Conservation (phyloP, 2,797 vertebrate genomes). For the Acestrorhynchus altus region DNA sequence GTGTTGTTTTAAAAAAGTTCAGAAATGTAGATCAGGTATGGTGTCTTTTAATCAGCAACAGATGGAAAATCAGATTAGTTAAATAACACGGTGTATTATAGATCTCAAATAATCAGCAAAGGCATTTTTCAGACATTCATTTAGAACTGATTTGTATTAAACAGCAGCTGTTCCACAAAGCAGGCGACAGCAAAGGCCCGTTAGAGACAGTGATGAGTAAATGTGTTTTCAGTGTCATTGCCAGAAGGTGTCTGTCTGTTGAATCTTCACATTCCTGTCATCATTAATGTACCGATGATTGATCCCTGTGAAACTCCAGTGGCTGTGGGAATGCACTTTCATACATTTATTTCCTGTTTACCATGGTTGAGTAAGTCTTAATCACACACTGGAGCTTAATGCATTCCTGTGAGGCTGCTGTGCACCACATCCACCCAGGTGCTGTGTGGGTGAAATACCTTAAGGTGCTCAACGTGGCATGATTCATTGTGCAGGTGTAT, state of each 20-base stretch:
- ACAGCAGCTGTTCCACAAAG: conserved; percentile 19
- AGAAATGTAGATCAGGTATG: background rate
- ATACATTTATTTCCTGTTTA: conserved; percentile 58
- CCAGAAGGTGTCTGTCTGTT: conserved; percentile 33
- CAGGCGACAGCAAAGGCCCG: conserved; percentile 15
- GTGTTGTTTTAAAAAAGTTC: background rate
- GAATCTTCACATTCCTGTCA: background rate
- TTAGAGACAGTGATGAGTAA: conserved; percentile 21
- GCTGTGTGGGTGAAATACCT: conserved; percentile 34
- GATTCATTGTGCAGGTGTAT: conserved; percentile 71
- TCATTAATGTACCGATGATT: conserved; percentile 42
- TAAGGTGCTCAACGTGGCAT: conserved; percentile 35
- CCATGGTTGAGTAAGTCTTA: conserved; percentile 52
- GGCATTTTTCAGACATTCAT: background rate
- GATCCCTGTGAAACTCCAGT: conserved; percentile 52
- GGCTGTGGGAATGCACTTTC: conserved; percentile 56
- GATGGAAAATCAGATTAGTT: background rate
- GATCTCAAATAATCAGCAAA: conserved; percentile 1
- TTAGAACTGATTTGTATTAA: conserved; percentile 17
- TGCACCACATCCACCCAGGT: conserved; percentile 34
- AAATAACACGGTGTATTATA: background rate
- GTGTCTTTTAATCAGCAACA: conserved; percentile 3
- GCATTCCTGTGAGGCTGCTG: conserved; percentile 36
- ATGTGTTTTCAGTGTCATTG: conserved; percentile 24
- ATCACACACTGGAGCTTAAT: conserved; percentile 50